A percentile compares a stretch with the other conserved stretches of the same genome.
Evolutionary conservation across 2,888 invertebrate species (phyloP).

Genomic region (Metallyticus violacea): DNA sequence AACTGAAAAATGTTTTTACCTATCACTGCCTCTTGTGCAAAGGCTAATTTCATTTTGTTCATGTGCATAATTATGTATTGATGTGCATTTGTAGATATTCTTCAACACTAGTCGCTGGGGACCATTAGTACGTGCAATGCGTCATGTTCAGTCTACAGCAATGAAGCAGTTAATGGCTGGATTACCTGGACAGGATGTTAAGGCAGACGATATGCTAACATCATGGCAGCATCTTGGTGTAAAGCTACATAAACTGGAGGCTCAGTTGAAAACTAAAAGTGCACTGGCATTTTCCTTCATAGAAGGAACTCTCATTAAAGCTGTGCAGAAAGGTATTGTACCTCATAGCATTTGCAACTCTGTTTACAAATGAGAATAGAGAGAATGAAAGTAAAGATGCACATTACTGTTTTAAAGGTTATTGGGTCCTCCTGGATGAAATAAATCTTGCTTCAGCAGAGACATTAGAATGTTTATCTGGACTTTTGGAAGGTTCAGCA

Average conservation of each 20-base stretch:
- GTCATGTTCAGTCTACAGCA: constrained; percentile 68
- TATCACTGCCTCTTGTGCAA: too few relatives aligned
- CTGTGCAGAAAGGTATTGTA: constrained; percentile 64
- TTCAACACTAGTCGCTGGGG: constrained; percentile 70
- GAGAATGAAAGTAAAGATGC: not conserved
- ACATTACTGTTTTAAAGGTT: constrained; percentile 54
- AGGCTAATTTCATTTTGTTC: too few relatives aligned
- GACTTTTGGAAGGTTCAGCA: constrained; percentile 77
- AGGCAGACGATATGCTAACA: constrained; percentile 38
- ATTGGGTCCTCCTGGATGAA: constrained; percentile 97
- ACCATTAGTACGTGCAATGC: constrained; percentile 68
- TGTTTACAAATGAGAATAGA: not conserved
- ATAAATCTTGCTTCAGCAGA: constrained; percentile 97
- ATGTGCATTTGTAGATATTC: constrained; percentile 49
- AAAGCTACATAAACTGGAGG: constrained; percentile 67
- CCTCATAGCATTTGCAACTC: not conserved
- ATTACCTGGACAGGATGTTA: constrained; percentile 27
- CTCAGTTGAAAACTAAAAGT: constrained; percentile 70
- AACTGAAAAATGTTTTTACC: too few relatives aligned
- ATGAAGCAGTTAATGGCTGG: constrained; percentile 50
- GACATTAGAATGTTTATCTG: constrained; percentile 90
- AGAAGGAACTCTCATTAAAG: constrained; percentile 89
- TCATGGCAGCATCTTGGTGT: constrained; percentile 63
- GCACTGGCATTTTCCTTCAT: constrained; percentile 86
- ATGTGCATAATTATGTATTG: too few relatives aligned